Evolutionary conservation across 2,888 invertebrate genomes (phyloP), one percentile per base, ranked within the genome.

Genomic region (Pachydiplax longipennis): DNA sequence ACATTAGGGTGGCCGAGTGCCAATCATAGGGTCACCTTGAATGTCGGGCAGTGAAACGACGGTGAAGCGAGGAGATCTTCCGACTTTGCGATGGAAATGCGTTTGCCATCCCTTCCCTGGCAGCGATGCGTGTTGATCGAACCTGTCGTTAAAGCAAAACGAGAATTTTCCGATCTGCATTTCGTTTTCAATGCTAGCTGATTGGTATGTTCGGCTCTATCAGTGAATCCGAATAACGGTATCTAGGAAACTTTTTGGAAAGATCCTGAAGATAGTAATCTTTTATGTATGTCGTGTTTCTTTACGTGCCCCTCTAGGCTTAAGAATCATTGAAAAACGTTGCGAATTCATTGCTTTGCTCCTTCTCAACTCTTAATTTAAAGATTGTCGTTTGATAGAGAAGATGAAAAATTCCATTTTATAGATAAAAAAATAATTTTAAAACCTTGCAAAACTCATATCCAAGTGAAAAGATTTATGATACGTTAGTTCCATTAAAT

Each of bases 21-120:
- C 87, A 87, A 37, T 65, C 22, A n/a, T 61, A 48, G 61, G 87
- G 87, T 87, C 87, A 87, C 87, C 87, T 87, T 87, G 87, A 65
- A 25, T 65, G n/a, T 61, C 87, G 65, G 61, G 37, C 61, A 35
- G 87, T 73, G 73, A 31, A 73, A 61, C 87, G 37, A n/a, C 31
- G 15, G 83, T 35, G 6, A 15, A 35, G 22, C 44, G 31, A 35
- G 53, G 87, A 61, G 58, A 22, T 83, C 12, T 58, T 83, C 31
- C n/a, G 58, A 82, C 22, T 22, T 40, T 25, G 83, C 13, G 73
- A 73, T 73, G 31, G 73, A 73, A 73, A 25, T 73, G 73, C 15
- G 73, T 31, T 25, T 12, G 73, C 73, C 13, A 31, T 73, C 73
- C 31, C 31, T 65, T 25, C n/a, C 6, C 8, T 31, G 31, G 31